Conservation (phyloP, 2,113 vertebrate genomes). For the Macrotus californicus region DNA sequence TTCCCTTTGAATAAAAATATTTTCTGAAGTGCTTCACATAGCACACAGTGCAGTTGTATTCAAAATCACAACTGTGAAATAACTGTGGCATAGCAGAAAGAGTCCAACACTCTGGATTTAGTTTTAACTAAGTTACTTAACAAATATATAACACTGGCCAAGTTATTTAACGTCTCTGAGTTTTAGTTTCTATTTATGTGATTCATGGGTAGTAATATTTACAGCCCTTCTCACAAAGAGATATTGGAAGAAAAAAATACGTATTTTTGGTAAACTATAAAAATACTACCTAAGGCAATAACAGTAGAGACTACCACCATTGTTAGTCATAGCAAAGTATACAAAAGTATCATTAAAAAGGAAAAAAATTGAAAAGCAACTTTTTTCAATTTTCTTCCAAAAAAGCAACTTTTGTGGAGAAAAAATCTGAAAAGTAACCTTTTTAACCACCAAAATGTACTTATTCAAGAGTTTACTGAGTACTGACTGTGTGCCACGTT, state of each 20-base stretch:
- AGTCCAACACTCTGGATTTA: background rate
- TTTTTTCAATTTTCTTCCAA: background rate
- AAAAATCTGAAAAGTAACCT: background rate
- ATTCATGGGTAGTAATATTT: background rate
- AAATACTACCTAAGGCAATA: background rate
- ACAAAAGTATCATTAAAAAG: background rate
- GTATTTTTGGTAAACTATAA: background rate
- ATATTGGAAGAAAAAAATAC: background rate
- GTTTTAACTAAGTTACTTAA: background rate
- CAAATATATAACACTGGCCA: background rate
- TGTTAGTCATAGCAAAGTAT: background rate
- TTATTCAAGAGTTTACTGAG: background rate
- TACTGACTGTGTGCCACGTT: background rate
- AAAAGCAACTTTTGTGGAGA: background rate
- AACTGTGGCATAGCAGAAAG: background rate
- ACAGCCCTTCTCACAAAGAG: background rate
- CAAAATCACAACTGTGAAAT: background rate
- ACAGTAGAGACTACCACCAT: background rate
- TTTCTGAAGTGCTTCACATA: background rate
- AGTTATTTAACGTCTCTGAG: background rate
- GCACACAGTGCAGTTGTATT: background rate
- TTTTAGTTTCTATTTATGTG: background rate
- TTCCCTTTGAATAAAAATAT: background rate
- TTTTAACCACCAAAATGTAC: background rate
- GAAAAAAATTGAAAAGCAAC: background rate